Evolutionary conservation across 2,888 invertebrate genomes (phyloP).

Genomic region (Drosophila barbarae): DNA sequence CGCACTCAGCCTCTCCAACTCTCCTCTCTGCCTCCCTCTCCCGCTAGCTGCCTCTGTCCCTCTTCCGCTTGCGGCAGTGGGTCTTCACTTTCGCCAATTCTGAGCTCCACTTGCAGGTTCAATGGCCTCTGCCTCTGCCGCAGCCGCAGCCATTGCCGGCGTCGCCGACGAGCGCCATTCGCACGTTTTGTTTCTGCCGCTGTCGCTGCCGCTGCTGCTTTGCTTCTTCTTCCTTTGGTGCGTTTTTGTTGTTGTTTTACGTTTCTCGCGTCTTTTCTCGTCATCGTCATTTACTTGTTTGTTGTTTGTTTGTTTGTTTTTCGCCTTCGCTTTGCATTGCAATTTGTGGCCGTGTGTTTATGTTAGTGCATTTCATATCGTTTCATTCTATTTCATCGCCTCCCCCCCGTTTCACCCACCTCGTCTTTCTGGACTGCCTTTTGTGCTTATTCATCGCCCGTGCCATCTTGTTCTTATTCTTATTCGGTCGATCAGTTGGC

Average conservation of each 20-base stretch:
- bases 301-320: conserved; percentile 49
- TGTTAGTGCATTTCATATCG: conserved; percentile 35
- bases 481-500: conserved; percentile 23
- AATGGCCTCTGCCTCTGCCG: conserved; percentile 54
- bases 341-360: conserved; percentile 33
- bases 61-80: conserved; percentile 71
- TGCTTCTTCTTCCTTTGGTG: conserved; percentile 29
- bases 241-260: conserved; percentile 32
- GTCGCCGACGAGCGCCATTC: conserved; percentile 61
- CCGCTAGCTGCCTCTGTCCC: conserved; percentile 16
- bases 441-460: conserved; percentile 27
- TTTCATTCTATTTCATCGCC: conserved; percentile 32
- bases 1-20: conserved; percentile 9
- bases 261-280: conserved; percentile 34
- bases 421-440: neutral
- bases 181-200: conserved; percentile 57
- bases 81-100: conserved; percentile 77
- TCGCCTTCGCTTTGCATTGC: conserved; percentile 44
- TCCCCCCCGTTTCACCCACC: neutral
- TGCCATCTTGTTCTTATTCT: conserved; percentile 19
- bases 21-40: neutral
- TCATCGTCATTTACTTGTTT: conserved; percentile 42
- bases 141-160: conserved; percentile 19
- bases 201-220: conserved; percentile 4
- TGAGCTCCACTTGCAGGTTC: conserved; percentile 73